Evolutionary conservation across 2,888 invertebrate genomes (phyloP).

Genomic region (Liopterus haemorrhoidalis): DNA sequence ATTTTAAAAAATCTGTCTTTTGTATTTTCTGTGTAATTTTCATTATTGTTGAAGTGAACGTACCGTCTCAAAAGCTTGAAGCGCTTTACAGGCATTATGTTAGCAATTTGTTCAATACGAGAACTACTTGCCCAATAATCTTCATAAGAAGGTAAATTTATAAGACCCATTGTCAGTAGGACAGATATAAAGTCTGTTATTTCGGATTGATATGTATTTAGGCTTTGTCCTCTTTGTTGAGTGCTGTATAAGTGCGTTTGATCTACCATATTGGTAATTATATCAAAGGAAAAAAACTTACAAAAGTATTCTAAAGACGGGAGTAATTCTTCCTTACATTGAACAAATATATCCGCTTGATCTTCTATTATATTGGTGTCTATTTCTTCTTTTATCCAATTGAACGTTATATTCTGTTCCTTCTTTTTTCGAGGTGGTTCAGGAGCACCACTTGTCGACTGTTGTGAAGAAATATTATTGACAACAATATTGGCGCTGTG

Average conservation of each 20-base stretch:
- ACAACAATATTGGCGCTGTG: slow-evolving; percentile 6
- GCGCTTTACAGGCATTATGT: slow-evolving; percentile 23
- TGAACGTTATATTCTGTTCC: slow-evolving; percentile 8
- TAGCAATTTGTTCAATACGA: slow-evolving; percentile 22
- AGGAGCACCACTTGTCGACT: slow-evolving; percentile 5
- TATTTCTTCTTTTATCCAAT: slow-evolving; percentile 8
- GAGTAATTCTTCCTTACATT: slow-evolving; percentile 7
- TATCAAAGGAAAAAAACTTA: slow-evolving; percentile 11
- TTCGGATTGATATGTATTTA: slow-evolving; percentile 15
- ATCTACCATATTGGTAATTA: slow-evolving; percentile 8
- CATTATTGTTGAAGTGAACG: slow-evolving; percentile 19
- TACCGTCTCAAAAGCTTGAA: slow-evolving; percentile 25
- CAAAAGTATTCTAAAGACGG: slow-evolving; percentile 11
- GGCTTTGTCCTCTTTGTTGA: slow-evolving; percentile 13
- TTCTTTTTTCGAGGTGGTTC: slow-evolving; percentile 12
- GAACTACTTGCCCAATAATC: slow-evolving; percentile 19
- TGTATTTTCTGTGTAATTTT: slow-evolving; percentile 10
- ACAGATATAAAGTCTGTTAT: slow-evolving; percentile 23
- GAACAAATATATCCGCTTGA: slow-evolving; percentile 1
- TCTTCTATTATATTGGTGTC: slow-evolving; percentile 5
- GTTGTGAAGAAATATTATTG: neutral
- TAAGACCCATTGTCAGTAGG: slow-evolving; percentile 22
- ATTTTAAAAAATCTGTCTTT: slow-evolving; percentile 14
- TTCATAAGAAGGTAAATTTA: slow-evolving; percentile 21
- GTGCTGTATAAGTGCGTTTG: slow-evolving; percentile 20